Base-by-base conservation (phyloP, 1,140 invertebrate species). In the Monochamus saltuarius region DNA sequence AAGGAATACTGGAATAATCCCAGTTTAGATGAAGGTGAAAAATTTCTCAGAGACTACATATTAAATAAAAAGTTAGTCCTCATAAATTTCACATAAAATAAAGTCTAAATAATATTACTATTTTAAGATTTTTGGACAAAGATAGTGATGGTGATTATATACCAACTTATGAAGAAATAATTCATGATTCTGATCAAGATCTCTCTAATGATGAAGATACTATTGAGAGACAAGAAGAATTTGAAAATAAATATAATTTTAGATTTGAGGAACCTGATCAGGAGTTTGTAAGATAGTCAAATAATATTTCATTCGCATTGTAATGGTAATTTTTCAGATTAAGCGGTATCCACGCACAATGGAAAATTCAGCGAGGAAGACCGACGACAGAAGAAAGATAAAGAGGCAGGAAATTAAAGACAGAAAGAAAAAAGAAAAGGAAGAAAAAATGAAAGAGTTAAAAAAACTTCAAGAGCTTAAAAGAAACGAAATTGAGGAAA, bases 231-330 rank as follows among this genome's bases (percentile, higher is more conserved):
- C 91, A 95, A 73, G 91, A 93, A 45, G 84, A 91, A 76, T 98
- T 97, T 82, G 96, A 98, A 72, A 84, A 92, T 35, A 97, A 97
- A 72, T 98, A 90, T 73, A 98, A 98, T 80, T 97, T 96, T 76
- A 84, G 96, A 66, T 99, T 91, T 79, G 94, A 99, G 80, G 95
- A 98, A 78, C 95, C 95, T 0, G 95, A 97, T 80, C 84, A 89
- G 50, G 92, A 97, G 69, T 97, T 95, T 82, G 89, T 94, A 77
- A 84, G 84, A 82, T 7, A 67, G 47, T 50, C 45, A 39, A 45
- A 42, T 45, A 8, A 58, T 59, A 29, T 29, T 29, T 29, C 22
- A 3, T 29, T 29, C 22, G 2, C 6, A 3, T 29, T 6, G 6
- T 29, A 29, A 29, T 29, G 22, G 6, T 29, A 29, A 29, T 60